A percentile compares a stretch with the other conserved stretches of the same genome.
Conservation (phyloP, 2,797 vertebrate species). For the Nothura maculosa region DNA sequence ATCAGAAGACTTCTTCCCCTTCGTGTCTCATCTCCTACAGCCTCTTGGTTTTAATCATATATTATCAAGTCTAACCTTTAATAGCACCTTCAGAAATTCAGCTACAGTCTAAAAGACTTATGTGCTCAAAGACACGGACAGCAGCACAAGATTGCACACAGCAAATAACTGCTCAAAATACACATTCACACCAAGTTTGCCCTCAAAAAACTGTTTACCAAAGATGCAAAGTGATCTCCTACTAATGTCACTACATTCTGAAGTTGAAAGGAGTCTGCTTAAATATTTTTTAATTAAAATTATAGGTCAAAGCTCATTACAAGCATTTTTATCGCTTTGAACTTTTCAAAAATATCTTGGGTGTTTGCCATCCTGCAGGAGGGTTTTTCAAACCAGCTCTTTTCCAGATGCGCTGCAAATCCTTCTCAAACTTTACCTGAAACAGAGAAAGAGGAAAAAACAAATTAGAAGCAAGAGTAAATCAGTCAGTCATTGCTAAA, state of each 20-base stretch:
- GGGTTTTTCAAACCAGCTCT: slow-evolving; percentile 89
- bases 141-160: background rate
- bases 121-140: accelerated
- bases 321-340: slow-evolving; percentile 16
- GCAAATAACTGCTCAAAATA: background rate
- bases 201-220: background rate
- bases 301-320: background rate
- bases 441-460: background rate
- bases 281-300: slow-evolving; percentile 57
- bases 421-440: slow-evolving; percentile 89
- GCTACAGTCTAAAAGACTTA: background rate
- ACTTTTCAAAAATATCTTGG: slow-evolving; percentile 88
- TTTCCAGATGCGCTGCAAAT: slow-evolving; percentile 88
- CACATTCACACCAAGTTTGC: background rate
- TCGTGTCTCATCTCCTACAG: background rate
- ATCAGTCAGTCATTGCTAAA: background rate
- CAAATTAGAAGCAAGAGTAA: background rate
- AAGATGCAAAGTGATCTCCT: background rate
- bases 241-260: background rate
- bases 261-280: background rate
- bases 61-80: background rate
- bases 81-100: background rate
- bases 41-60: accelerated
- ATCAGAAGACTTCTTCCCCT: background rate
- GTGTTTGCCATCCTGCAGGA: slow-evolving; percentile 88